phyloP scores from a whole-genome alignment of 2,113 vertebrate genomes.

The Bombycilla garrulus region DNA sequence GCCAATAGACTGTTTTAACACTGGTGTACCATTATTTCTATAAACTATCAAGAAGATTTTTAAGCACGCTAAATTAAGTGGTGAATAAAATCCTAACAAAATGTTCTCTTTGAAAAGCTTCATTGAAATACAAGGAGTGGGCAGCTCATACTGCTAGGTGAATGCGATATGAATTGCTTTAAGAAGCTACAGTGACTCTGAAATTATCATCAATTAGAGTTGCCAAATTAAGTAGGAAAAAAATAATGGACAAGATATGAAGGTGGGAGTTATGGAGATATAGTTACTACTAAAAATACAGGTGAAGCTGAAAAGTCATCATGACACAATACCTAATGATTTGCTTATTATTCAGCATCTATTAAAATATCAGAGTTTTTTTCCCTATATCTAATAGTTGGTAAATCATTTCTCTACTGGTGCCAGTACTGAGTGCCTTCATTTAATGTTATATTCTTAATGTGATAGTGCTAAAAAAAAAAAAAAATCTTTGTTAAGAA shows the following conservation, averaged over 20 bases:
- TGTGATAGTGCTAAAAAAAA: neutral
- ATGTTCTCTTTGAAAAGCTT: slow-evolving; percentile 26
- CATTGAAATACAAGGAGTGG: slow-evolving; percentile 20
- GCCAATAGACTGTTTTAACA: neutral
- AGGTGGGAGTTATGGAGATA: slow-evolving; percentile 26
- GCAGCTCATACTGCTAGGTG: neutral
- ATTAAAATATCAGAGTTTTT: neutral
- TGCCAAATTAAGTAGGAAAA: slow-evolving; percentile 48
- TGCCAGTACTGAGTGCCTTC: neutral
- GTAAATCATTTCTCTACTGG: neutral
- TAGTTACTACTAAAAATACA: slow-evolving; percentile 57
- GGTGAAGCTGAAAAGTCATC: slow-evolving; percentile 19
- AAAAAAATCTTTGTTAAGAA: neutral
- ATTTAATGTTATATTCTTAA: neutral
- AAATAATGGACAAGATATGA: slow-evolving; percentile 47
- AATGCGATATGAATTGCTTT: slow-evolving; percentile 26
- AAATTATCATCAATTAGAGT: slow-evolving; percentile 37
- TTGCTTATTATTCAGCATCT: slow-evolving; percentile 44
- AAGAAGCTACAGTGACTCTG: slow-evolving; percentile 31
- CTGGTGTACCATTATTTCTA: neutral
- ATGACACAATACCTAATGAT: slow-evolving; percentile 42
- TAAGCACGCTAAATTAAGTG: slow-evolving; percentile 1
- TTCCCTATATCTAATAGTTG: neutral
- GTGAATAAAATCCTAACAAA: slow-evolving; percentile 20
- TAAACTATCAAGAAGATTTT: neutral